Conservation (phyloP, 2,113 vertebrate species). For the Syngnathus scovelli region DNA sequence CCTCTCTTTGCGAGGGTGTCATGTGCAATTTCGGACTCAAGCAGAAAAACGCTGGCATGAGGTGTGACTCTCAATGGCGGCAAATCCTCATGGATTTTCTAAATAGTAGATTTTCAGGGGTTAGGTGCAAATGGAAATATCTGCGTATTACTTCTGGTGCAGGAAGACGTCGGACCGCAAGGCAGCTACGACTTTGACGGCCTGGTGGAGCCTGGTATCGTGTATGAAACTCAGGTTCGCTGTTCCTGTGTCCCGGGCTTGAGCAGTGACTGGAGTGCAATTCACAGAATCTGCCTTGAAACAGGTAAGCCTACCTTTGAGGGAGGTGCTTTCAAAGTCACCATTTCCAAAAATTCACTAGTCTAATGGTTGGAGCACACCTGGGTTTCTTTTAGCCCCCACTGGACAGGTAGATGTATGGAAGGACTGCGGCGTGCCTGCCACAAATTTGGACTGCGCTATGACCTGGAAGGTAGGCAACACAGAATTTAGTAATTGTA, state of each 20-base stretch:
- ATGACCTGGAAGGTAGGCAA: slow-evolving; percentile 69
- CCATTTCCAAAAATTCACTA: background rate
- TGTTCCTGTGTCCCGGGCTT: slow-evolving; percentile 50
- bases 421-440: slow-evolving; percentile 53
- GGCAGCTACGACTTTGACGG: background rate
- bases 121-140: background rate
- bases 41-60: slow-evolving; percentile 39
- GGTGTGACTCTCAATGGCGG: slow-evolving; percentile 33
- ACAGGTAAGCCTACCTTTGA: slow-evolving; percentile 52
- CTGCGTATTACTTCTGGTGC: background rate
- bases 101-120: background rate
- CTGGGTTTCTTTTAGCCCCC: slow-evolving; percentile 50
- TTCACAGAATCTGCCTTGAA: slow-evolving; percentile 30
- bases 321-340: background rate
- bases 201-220: slow-evolving; percentile 35
- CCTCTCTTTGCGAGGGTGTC: slow-evolving; percentile 4
- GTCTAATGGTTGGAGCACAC: background rate
- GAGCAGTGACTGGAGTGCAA: slow-evolving; percentile 68
- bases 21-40: slow-evolving; percentile 41
- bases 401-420: slow-evolving; percentile 64
- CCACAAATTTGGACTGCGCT: slow-evolving; percentile 36
- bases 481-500: background rate
- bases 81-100: too few relatives aligned
- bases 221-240: slow-evolving; percentile 67
- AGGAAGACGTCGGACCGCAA: background rate